phyloP scores from a whole-genome alignment of 2,113 vertebrate species.

The Peromyscus polionotus region DNA sequence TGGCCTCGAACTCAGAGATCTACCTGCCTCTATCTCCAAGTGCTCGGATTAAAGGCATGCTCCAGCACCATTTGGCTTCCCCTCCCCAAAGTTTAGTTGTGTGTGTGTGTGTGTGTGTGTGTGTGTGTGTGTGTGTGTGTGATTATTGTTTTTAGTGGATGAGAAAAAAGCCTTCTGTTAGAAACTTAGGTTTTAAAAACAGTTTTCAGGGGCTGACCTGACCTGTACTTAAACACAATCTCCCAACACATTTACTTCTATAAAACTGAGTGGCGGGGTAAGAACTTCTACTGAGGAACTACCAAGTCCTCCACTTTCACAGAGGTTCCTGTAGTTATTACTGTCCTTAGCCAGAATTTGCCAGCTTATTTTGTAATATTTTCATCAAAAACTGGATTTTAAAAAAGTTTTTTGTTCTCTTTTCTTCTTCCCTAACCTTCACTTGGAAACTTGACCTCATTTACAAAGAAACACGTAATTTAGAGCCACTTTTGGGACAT shows the following conservation, averaged over 20 bases:
- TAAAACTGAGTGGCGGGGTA: not conserved
- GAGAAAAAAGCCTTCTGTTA: slow-evolving; percentile 13
- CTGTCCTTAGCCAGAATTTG: slow-evolving; percentile 6
- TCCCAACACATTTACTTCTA: not conserved
- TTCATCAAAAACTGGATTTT: not conserved
- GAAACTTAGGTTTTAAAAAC: not conserved
- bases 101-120: not conserved
- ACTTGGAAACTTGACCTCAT: not conserved
- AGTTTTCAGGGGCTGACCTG: not conserved
- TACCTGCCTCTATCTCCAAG: not conserved
- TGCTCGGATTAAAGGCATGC: not conserved
- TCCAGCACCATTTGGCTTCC: not conserved
- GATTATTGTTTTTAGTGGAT: not conserved
- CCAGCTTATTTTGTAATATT: slow-evolving; percentile 14
- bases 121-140: not conserved
- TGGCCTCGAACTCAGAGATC: not conserved
- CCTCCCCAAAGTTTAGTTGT: not conserved
- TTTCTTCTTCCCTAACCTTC: not conserved
- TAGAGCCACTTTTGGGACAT: not conserved
- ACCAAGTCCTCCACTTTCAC: not conserved
- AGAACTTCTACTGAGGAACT: not conserved
- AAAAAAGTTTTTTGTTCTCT: not conserved
- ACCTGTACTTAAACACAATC: not conserved
- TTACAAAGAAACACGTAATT: not conserved
- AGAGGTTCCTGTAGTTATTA: not conserved